Evolutionary conservation across 2,113 vertebrate genomes (phyloP).

Genomic region (Gadus chalcogrammus): DNA sequence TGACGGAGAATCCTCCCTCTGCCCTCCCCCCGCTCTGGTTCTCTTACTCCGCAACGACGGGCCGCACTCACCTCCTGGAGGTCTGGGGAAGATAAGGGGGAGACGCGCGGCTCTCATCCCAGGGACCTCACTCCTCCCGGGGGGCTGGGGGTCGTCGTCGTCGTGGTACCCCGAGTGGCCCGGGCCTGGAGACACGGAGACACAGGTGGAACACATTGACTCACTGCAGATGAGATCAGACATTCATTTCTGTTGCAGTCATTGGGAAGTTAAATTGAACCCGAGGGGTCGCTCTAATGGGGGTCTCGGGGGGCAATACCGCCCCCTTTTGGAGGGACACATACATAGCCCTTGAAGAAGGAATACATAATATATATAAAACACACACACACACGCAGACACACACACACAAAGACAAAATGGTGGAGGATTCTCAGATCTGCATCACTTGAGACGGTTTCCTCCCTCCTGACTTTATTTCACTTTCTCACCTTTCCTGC

Average conservation of each 20-base stretch:
- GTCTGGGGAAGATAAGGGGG: conserved; percentile 36
- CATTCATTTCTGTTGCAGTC: too few relatives aligned
- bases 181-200: conserved; percentile 19
- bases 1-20: conserved; percentile 18
- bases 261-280: too few relatives aligned
- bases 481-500: neutral
- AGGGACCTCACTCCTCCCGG: conserved; percentile 34
- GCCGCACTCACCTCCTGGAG: conserved; percentile 46
- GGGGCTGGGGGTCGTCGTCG: neutral
- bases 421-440: too few relatives aligned
- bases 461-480: neutral
- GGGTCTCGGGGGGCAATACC: conserved; percentile 17
- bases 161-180: neutral
- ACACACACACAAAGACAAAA: neutral
- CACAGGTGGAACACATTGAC: conserved; percentile 3
- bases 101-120: conserved; percentile 51
- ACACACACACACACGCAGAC: too few relatives aligned
- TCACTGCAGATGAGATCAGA: too few relatives aligned
- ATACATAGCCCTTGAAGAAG: neutral
- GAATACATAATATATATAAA: too few relatives aligned
- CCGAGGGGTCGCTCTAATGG: neutral
- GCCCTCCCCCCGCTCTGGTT: neutral
- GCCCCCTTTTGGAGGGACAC: conserved; percentile 34
- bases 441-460: neutral
- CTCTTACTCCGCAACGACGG: conserved; percentile 57